phyloP scores from a whole-genome alignment of 1,140 invertebrate species.

The Neodiprion virginianus region DNA sequence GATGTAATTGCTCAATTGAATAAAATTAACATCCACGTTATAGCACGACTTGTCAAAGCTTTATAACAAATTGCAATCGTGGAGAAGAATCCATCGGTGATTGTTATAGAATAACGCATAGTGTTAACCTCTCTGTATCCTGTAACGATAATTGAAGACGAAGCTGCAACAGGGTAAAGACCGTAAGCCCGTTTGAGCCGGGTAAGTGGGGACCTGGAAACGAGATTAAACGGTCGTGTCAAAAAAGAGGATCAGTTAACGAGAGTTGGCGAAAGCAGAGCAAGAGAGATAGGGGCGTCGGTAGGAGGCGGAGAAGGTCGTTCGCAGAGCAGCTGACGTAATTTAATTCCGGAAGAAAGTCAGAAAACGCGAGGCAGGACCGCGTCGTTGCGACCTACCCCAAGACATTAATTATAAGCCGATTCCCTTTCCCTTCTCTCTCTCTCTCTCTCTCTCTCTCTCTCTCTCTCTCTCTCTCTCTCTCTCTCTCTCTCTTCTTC shows the following conservation, averaged over 20 bases:
- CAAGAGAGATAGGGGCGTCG: constrained; percentile 23
- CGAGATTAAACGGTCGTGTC: constrained; percentile 30
- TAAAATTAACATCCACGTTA: no score
- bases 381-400: not conserved
- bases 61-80: no score
- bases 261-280: constrained; percentile 20
- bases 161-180: no score
- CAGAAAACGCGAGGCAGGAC: not conserved
- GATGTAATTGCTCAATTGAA: no score
- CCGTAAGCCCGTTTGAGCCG: no score
- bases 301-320: constrained; percentile 8
- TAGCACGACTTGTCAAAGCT: no score
- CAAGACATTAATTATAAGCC: constrained; percentile 5
- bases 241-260: constrained; percentile 20
- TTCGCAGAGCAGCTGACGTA: constrained; percentile 22
- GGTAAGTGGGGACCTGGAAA: constrained; percentile 23
- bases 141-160: no score
- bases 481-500: not conserved
- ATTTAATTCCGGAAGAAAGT: constrained; percentile 2
- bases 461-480: not conserved
- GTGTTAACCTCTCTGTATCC: no score
- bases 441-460: constrained; percentile 21
- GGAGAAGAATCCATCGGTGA: no score
- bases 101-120: no score
- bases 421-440: constrained; percentile 22